Base-by-base conservation (phyloP, 2,797 vertebrate species). In the Anabas testudineus region DNA sequence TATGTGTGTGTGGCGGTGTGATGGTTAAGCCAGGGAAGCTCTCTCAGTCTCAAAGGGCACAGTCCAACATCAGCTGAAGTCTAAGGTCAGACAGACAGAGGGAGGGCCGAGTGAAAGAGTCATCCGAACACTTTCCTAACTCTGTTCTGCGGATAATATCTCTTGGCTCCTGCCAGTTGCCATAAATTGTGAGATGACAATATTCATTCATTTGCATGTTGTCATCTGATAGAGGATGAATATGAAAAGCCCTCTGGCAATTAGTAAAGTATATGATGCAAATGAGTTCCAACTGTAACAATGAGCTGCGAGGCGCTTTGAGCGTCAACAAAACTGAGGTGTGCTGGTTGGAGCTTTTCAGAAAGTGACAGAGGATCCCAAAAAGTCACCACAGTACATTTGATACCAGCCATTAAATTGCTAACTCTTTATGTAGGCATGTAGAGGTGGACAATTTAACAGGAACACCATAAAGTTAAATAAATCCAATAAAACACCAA, bases 21-120 rank as follows among this genome's bases (percentile, higher is more conserved):
- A n/a, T n/a, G 41, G 56, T 67, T 9, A 61, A 68, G 61, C 68
- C 14, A 19, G 16, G 2, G 26, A 28, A 2, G 45, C 41, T 56
- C 73, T 63, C 24, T n/a, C 62, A 61, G 57, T 57, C n/a, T 64
- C 46, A 72, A 80, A 85, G 74, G 76, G 45, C 62, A 78, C 2
- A 1, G 36, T 69, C 30, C 19, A 10, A 41, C 76, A 75, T 66
- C 67, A 67, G 36, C 60, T 26, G 45, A 34, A 61, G 51, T 43
- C 5, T 2, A 72, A 76, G 67, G 72, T 81, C 73, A 69, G 22
- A 60, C 22, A 34, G 45, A 55, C 30, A 1, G 22, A 47, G 4
- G 30, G 28, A 41, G 21, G 30, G 68, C 39, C 42, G 65, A 28
- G 43, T 39, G 56, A 52, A 76, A 71, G n/a, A n/a, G n/a, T n/a